Evolutionary conservation across 2,113 vertebrate genomes (phyloP), one percentile per base, ranked within the genome.

Genomic region (Urocitellus parryii): DNA sequence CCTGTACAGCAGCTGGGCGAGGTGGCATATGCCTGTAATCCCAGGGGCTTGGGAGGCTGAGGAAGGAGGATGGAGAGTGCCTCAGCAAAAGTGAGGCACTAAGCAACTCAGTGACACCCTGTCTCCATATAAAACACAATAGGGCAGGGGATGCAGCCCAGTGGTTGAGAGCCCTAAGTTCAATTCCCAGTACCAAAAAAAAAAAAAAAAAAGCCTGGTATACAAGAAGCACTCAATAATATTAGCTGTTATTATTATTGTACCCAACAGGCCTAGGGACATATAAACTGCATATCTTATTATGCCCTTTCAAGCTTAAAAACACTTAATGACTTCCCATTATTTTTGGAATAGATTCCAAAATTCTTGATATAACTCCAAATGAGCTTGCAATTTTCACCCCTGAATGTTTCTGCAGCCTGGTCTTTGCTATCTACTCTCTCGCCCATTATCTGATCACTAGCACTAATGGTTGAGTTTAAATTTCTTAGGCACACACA

Each of bases 331-430:
- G 24, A 67, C 17, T 61, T 91, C 4, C 9, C 3, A 58, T 91
- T 74, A 68, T 68, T 93, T 87, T 80, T 39, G 10, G 25, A 91
- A 56, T 86, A 48, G 58, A 51, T 88, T 86, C 4, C 22, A 77
- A 89, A 96, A 82, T 82, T 96, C 3, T 90, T 91, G 56, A 72
- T n/a, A 48, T 16, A 85, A 4, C 9, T 95, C 42, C 37, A 58
- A 25, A 65, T 74, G 3, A 86, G 17, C 37, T 79, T 70, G 4
- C n/a, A 87, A 68, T 32, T 74, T 77, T 94, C 2, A 56, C 48
- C 17, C 12, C 3, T n/a, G 34, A 2, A 53, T 1, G 39, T 12
- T 11, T 91, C 42, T 95, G 10, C 0, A 91, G 42, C 12, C 18
- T 18, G 2, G 37, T 39, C 4, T 32, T 88, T 85, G 37, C 11